A percentile compares a stretch with the other conserved stretches of the same genome.
phyloP scores from a whole-genome alignment of 2,797 vertebrate genomes.

The Dallia pectoralis region DNA sequence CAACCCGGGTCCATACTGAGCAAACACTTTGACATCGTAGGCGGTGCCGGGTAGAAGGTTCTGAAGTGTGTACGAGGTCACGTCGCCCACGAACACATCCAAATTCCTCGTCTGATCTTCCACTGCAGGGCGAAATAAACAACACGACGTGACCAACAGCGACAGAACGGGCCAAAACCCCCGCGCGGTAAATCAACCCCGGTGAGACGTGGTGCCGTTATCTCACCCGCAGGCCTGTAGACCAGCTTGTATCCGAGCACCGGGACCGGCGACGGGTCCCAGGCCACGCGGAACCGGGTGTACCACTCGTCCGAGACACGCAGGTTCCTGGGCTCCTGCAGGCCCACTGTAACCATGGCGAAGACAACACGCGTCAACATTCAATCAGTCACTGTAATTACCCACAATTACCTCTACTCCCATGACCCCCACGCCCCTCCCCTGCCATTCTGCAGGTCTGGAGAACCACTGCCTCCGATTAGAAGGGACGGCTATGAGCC shows the following conservation, averaged over 20 bases:
- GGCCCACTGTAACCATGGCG: slow-evolving; percentile 73
- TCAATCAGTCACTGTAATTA: slow-evolving; percentile 24
- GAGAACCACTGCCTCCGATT: slow-evolving; percentile 19
- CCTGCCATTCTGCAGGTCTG: neutral
- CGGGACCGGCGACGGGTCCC: slow-evolving; percentile 87
- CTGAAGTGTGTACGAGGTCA: slow-evolving; percentile 87
- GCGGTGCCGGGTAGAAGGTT: slow-evolving; percentile 90
- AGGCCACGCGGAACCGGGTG: slow-evolving; percentile 93
- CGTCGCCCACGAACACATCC: slow-evolving; percentile 92
- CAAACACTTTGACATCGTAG: slow-evolving; percentile 88
- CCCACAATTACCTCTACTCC: too few species aligned
- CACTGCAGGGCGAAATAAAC: slow-evolving; percentile 58
- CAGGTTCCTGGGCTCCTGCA: slow-evolving; percentile 90
- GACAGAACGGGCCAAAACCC: neutral
- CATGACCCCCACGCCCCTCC: slow-evolving; percentile 13
- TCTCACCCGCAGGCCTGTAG: slow-evolving; percentile 87
- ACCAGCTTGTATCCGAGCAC: slow-evolving; percentile 92
- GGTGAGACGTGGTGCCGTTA: neutral
- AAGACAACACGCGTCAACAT: slow-evolving; percentile 16
- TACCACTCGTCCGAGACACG: slow-evolving; percentile 96
- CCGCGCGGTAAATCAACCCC: neutral
- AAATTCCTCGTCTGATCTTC: slow-evolving; percentile 75
- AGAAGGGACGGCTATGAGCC: slow-evolving; percentile 25
- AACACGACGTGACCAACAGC: neutral
- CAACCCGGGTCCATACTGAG: slow-evolving; percentile 86